Base-by-base conservation (phyloP, 2,888 invertebrate species). In the Bellardia bayeri region DNA sequence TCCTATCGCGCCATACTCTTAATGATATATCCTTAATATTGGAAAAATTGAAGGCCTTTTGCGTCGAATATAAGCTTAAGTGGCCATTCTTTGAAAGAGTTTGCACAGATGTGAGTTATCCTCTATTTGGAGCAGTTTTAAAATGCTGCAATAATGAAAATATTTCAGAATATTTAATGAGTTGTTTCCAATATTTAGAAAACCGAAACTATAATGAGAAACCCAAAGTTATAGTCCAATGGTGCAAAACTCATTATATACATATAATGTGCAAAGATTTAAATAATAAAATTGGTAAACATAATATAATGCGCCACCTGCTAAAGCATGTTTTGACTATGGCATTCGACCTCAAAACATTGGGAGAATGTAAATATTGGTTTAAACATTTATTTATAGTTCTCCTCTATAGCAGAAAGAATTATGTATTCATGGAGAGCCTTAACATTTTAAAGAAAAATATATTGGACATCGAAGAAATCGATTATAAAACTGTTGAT, bases 351-450 rank as follows among this genome's bases (percentile, higher is more conserved):
- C 23, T 66, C 6, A 78, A 42, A 56, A 56, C n/a, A 5, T 3
- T 58, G 8, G 51, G 37, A 13, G 78, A 51, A 5, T 78, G 66
- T 8, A 78, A 56, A 37, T 54, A 23, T 54, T 79, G 69, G 79
- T 80, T 80, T 49, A 63, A 42, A n/a, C 16, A 81, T 14, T 23
- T 81, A 16, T 71, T 71, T 30, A 14, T 81, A n/a, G 63, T 72
- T 3, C 54, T 64, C 2, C 23, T 80, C 0, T 63, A 33, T 23
- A 61, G 69, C 2, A 51, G 14, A 54, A 58, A 69, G 33, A 58
- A 79, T 37, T 16, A 33, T 1, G 11, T 8, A 30, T 66, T 56
- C 54, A 66, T 14, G 33, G 56, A 66, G 0, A 78, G 66, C 40
- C 42, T 11, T 13, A 66, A 54, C 13, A 54, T 66, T 30, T n/a